phyloP scores from a whole-genome alignment of 1,140 invertebrate genomes.

The Sitodiplosis mosellana region DNA sequence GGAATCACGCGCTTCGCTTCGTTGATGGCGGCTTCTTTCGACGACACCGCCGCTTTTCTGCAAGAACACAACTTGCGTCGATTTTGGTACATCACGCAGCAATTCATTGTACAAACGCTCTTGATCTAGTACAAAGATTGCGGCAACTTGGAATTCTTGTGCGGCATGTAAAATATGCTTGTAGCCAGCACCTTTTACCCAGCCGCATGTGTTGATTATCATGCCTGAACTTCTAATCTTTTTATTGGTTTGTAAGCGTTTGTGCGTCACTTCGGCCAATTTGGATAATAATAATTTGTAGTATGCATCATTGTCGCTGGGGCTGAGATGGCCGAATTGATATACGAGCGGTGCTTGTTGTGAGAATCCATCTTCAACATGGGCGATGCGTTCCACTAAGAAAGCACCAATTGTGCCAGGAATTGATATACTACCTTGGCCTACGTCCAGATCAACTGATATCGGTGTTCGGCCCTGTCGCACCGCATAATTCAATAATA shows the following conservation, averaged over 20 bases:
- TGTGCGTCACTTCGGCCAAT: slow-evolving; percentile 70
- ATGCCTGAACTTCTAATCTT: slow-evolving; percentile 75
- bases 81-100: slow-evolving; percentile 77
- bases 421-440: slow-evolving; percentile 82
- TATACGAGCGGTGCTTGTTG: slow-evolving; percentile 83
- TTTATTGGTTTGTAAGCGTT: slow-evolving; percentile 69
- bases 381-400: slow-evolving; percentile 75
- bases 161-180: slow-evolving; percentile 68
- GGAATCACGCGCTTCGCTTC: slow-evolving; percentile 58
- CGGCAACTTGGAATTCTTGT: slow-evolving; percentile 86
- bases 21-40: slow-evolving; percentile 50
- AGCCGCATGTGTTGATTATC: slow-evolving; percentile 96
- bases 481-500: slow-evolving; percentile 89
- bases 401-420: slow-evolving; percentile 82
- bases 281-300: slow-evolving; percentile 74
- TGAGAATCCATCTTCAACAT: slow-evolving; percentile 83
- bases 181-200: slow-evolving; percentile 84
- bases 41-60: slow-evolving; percentile 96
- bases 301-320: slow-evolving; percentile 57
- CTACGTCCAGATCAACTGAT: slow-evolving; percentile 91
- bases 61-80: slow-evolving; percentile 81
- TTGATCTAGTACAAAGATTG: slow-evolving; percentile 91
- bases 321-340: slow-evolving; percentile 79
- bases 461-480: slow-evolving; percentile 69
- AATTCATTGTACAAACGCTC: slow-evolving; percentile 91